Percentiles rank a stretch among this genome's conserved stretches.
phyloP scores from a whole-genome alignment of 2,797 vertebrate genomes.

The Hybognathus amarus region DNA sequence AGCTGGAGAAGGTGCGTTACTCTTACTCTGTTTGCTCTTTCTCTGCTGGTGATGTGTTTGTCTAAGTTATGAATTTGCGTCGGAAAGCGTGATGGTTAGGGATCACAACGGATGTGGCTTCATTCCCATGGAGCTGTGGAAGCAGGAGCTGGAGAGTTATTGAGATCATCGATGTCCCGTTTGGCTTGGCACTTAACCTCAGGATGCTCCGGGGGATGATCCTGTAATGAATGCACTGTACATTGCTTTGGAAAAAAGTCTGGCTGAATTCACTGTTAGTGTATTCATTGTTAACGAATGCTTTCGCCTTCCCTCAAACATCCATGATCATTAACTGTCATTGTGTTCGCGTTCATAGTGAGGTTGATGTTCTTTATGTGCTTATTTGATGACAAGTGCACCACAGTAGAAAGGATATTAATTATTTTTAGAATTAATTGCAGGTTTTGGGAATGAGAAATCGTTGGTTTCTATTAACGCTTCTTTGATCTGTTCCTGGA shows the following conservation, averaged over 20 bases:
- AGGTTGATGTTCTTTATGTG: neutral
- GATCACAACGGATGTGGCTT: constrained; percentile 8
- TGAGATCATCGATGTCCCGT: constrained; percentile 28
- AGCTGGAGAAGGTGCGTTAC: constrained; percentile 94
- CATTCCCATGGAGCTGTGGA: neutral
- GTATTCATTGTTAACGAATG: neutral
- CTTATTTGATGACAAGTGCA: neutral
- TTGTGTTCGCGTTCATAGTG: neutral
- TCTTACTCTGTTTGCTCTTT: constrained; percentile 26
- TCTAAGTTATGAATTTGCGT: neutral
- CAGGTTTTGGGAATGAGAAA: neutral
- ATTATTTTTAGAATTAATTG: neutral
- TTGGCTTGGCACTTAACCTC: constrained; percentile 30
- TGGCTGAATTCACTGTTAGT: neutral
- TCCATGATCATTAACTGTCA: neutral
- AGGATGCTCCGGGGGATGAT: neutral
- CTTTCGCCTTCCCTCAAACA: neutral
- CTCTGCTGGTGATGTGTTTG: neutral
- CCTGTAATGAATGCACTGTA: neutral
- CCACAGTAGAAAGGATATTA: neutral
- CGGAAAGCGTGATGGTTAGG: neutral
- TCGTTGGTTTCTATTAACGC: neutral
- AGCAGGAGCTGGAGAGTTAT: constrained; percentile 6
- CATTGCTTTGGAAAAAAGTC: constrained; percentile 4
- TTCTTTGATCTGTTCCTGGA: neutral